Base-by-base conservation (phyloP, 2,888 invertebrate species). In the Synanthedon tipuliformis region DNA sequence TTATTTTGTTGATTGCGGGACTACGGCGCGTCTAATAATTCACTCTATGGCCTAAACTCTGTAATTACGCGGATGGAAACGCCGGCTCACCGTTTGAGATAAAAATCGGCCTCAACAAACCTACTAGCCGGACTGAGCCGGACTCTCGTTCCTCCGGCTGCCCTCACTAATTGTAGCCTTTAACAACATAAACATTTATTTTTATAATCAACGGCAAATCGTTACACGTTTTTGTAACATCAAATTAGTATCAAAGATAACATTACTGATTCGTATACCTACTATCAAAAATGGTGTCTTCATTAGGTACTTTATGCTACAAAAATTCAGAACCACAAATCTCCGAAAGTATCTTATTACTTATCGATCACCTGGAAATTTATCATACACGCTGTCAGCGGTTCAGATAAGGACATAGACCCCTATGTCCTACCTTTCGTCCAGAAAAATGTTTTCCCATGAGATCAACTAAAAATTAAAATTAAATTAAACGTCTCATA, bases 41-140 rank as follows among this genome's bases (percentile, higher is more conserved):
- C 85, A 85, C 83, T 84, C 75, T 71, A 75, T 71, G 68, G 73
- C 68, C 78, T 83, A 84, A 86, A 84, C 80, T 85, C 79, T 81
- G 81, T 87, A 84, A 86, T 87, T 87, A 87, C 78, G 75, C 60
- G 75, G 76, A 78, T 79, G 77, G 82, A 79, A 81, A 77, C 73
- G 80, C 73, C 81, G 80, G 83, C 81, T 80, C 77, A 79, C 80
- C 78, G 84, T 82, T 84, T 78, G 79, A 81, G 85, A 85, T 85
- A 82, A 76, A 81, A 83, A 85, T 83, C 83, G 68, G 73, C 55
- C 54, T 45, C 45, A 15, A 15, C 56, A 55, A 57, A 59, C 58
- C 45, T 15, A 45, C 62, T 61, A 61, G 59, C 58, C 59, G 54
- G 56, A 57, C 53, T 34, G 52, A 53, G 52, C 45, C 12, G 15